A percentile compares a stretch with the other conserved stretches of the same genome.
Conservation (phyloP, 35 echinoderm and acorn worm genomes). For the Diadema setosum region DNA sequence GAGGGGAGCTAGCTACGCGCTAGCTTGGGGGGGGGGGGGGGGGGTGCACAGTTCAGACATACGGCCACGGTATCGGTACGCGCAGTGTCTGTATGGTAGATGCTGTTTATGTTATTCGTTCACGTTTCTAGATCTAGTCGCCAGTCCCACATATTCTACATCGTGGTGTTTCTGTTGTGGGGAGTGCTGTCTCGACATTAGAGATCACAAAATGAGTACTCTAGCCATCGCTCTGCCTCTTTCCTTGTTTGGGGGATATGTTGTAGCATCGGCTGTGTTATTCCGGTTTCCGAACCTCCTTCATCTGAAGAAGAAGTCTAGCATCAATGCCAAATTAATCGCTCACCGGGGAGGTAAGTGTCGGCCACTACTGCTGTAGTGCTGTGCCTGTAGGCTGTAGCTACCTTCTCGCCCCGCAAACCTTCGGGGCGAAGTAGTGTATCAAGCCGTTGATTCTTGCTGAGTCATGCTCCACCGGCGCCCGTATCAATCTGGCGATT, state of each 20-base stretch:
- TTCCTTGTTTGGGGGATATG: constrained; percentile 70
- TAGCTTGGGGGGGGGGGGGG: too few species aligned
- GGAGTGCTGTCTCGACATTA: not conserved
- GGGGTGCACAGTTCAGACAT: too few species aligned
- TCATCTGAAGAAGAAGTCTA: constrained; percentile 62
- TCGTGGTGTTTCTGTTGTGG: not conserved
- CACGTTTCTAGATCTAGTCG: not conserved
- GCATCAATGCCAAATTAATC: constrained; percentile 63
- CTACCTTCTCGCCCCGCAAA: not conserved
- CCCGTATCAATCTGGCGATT: too few species aligned
- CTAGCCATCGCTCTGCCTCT: constrained; percentile 9
- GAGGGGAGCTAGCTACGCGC: too few species aligned
- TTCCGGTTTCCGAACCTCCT: constrained; percentile 74
- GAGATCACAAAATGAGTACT: not conserved
- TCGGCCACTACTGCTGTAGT: not conserved
- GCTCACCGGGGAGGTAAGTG: constrained; percentile 88
- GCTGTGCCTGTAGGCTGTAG: not conserved
- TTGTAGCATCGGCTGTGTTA: constrained; percentile 43
- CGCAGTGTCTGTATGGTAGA: too few species aligned
- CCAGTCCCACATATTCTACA: not conserved
- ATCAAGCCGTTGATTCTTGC: not conserved
- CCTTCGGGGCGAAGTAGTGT: not conserved
- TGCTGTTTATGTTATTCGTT: too few species aligned
- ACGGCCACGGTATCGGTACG: too few species aligned
- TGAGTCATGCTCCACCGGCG: too few species aligned